Base-by-base conservation (phyloP, 2,113 vertebrate genomes). In the Oxyruncus cristatus region DNA sequence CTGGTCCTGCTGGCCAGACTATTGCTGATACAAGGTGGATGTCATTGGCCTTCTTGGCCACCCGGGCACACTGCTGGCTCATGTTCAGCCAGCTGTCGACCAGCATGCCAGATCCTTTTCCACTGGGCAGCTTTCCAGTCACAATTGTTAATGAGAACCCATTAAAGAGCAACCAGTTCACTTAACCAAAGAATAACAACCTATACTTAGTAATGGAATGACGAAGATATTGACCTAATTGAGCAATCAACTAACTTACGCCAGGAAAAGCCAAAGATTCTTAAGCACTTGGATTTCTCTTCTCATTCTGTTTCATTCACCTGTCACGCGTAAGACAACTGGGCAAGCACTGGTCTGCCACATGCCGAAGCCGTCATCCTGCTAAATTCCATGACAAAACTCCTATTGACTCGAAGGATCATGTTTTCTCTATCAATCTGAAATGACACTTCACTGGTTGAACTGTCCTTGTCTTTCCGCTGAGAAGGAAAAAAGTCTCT, bases 261-360 rank as follows among this genome's bases (percentile, higher is more conserved):
- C 23, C 50, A 92, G 46, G 33, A 89, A 53, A 92, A 79, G 71
- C 81, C 58, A 75, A 75, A 88, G 67, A 79, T 76, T 89, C 41
- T 70, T 52, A 65, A 52, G 53, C 5, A 46, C 27, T 88, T 76
- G 23, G 59, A 65, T 73, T 68, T 86, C 66, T 92, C 23, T 87
- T 84, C 52, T 79, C 42, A 35, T 30, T 26, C 53, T n/a, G 20
- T 68, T 96, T 79, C 77, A 68, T 78, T 87, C 35, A 67, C 47
- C 52, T 79, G 37, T n/a, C 77, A 67, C 0, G 0, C 0, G 0
- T 12, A 74, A 70, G 32, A 24, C n/a, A 77, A 61, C 4, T 17
- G 44, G 55, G 21, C 1, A 7, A 92, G 53, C 8, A 5, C 23
- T 55, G 44, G 32, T 44, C 67, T 21, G 7, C 35, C 20, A 27